Evolutionary conservation across 2,113 vertebrate genomes (phyloP).

Genomic region (Podilymbus podiceps): DNA sequence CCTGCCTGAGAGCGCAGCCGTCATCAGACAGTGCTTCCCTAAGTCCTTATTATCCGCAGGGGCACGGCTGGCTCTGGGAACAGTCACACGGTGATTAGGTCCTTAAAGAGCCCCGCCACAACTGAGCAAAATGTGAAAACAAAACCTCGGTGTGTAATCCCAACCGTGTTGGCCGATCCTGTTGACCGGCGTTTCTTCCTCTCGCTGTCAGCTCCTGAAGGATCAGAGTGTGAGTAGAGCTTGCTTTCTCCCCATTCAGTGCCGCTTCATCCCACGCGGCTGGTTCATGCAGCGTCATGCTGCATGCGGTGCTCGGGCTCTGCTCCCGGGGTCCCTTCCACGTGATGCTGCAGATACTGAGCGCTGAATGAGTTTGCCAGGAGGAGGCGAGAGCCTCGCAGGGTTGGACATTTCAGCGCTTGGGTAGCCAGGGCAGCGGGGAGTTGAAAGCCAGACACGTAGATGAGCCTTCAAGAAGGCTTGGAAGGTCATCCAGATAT

Average conservation of each 20-base stretch:
- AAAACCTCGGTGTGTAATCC: background rate
- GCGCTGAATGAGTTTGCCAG: background rate
- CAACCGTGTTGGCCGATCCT: rapidly evolving
- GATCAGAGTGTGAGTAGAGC: background rate
- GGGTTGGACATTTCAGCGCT: background rate
- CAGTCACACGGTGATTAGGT: constrained; percentile 45
- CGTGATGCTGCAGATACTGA: background rate
- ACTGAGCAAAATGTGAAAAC: background rate
- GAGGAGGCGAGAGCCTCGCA: background rate
- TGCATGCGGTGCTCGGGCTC: background rate
- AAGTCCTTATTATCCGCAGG: background rate
- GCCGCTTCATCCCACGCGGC: background rate
- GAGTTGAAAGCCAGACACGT: background rate
- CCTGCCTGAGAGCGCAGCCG: rapidly evolving
- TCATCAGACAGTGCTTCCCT: background rate
- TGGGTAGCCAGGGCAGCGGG: background rate
- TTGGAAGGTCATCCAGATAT: background rate
- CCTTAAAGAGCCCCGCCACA: background rate
- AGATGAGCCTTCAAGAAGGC: background rate
- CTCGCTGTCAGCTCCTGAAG: background rate
- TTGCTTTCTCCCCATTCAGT: background rate
- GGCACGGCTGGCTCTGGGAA: background rate
- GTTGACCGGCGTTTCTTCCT: background rate
- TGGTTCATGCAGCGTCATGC: rapidly evolving
- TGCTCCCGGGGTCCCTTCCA: background rate